These are phyloP conservation scores for Tyrophagus putrescentiae DNA, from an alignment of 1,140 invertebrate genomes.

Conservation along the genomic window DNA sequence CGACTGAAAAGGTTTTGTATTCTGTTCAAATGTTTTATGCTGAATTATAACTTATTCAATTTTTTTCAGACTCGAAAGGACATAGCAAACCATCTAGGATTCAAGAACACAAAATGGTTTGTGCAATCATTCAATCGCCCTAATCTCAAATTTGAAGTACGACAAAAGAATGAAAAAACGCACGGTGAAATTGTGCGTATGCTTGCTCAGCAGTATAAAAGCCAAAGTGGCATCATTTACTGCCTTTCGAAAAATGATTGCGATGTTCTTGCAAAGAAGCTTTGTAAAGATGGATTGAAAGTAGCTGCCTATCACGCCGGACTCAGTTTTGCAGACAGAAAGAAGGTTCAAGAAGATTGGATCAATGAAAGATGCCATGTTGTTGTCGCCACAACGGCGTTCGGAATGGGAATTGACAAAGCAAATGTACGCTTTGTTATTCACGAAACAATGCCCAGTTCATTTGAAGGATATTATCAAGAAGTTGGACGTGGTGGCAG, in stretches of 20 bases:
- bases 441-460: slow-evolving; percentile 82
- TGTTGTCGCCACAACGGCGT: slow-evolving; percentile 88
- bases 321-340: slow-evolving; percentile 50
- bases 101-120: slow-evolving; percentile 65
- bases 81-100: slow-evolving; percentile 67
- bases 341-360: slow-evolving; percentile 55
- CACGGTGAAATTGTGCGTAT: slow-evolving; percentile 51
- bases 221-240: slow-evolving; percentile 81
- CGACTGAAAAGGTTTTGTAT: slow-evolving; percentile 48
- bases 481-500: slow-evolving; percentile 88
- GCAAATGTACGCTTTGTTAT: slow-evolving; percentile 80
- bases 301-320: slow-evolving; percentile 78
- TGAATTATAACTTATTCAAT: neutral
- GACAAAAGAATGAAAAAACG: slow-evolving; percentile 52
- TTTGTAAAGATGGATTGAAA: slow-evolving; percentile 50
- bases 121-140: slow-evolving; percentile 68
- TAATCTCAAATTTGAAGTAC: slow-evolving; percentile 71
- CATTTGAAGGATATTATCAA: slow-evolving; percentile 94
- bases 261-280: slow-evolving; percentile 50
- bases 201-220: slow-evolving; percentile 51
- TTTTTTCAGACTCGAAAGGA: slow-evolving; percentile 53
- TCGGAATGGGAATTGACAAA: slow-evolving; percentile 97
- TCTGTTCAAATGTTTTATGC: neutral
- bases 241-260: slow-evolving; percentile 85
- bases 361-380: slow-evolving; percentile 52